Base-by-base conservation (phyloP, 2,113 vertebrate species). In the Muscicapa adusta region DNA sequence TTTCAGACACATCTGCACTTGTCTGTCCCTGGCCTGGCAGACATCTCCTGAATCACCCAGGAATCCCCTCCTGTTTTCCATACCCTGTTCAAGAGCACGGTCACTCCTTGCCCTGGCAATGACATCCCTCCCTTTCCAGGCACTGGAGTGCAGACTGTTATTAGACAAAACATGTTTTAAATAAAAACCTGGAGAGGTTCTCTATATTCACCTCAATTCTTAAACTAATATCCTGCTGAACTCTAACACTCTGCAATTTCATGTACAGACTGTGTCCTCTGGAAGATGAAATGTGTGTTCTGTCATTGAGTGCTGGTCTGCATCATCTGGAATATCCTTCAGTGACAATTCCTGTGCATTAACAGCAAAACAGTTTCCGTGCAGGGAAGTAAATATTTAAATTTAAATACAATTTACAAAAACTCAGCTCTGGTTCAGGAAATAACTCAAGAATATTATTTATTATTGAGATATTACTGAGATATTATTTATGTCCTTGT, bases 151-250 rank as follows among this genome's bases (percentile, higher is more conserved):
- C 62, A 40, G 4, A 17, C 25, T 25, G 31, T 31, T 42, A 4
- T 36, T 19, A 86, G 43, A 56, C 9, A 84, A 34, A 80, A 56
- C 15, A 7, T 5, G 1, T 3, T 63, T n/a, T 14, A 45, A 84
- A 68, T 60, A 38, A 47, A 89, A 87, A 5, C 24, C 5, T 1
- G 3, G 26, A 48, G 10, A 71, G 24, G 6, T 42, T 76, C 61
- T 85, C 12, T 50, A 3, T 1, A 29, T 17, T 47, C 36, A 47
- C 54, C 29, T 38, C 5, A 0, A 2, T 11, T n/a, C 61, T 61
- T 62, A 20, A 78, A 60, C 16, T 34, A 29, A 58, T 63, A 20
- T 14, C 28, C 47, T 58, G 10, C 18, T 56, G 42, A 74, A 26
- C 29, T 50, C 1, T 9, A 18, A 14, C 14, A 73, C 33, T 38